Base-by-base conservation (phyloP, 2,113 vertebrate species). In the Elgaria multicarinata region DNA sequence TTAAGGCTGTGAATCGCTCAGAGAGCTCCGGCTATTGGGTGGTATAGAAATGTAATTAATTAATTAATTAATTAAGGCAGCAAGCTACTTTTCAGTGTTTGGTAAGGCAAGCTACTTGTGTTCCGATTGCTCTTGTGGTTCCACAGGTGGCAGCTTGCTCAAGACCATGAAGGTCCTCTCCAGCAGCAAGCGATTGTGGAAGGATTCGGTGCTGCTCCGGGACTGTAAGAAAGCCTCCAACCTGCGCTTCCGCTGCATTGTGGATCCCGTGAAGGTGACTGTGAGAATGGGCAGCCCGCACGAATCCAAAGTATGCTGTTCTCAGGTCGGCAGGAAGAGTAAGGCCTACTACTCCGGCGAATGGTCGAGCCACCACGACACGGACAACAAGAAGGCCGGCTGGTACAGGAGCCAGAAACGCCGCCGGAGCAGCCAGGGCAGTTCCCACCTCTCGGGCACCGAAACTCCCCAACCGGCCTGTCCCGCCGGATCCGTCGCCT, bases 381-480 rank as follows among this genome's bases (percentile, higher is more conserved):
- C 64, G 3, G 88, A 55, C 1, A 62, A 93, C 82, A 92, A 90
- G 88, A 93, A 91, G 92, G 89, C 90, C 88, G 71, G 92, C 77
- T 91, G 85, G 91, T 89, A 85, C 20, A 83, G 91, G 58, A 74
- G 53, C 87, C 94, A 86, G 4, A 79, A 85, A n/a, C 62, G 58
- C 58, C 74, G 85, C 86, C 88, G n/a, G 66, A 90, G 69, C 55
- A 90, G 93, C 50, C 94, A 90, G 88, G 91, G 80, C 90, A 93
- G 93, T 88, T 92, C 90, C 86, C 92, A 66, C 76, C 89, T 87
- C 79, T 90, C 92, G 9, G 90, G 58, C 89, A 71, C 90, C n/a
- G 92, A 94, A 90, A 93, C 91, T 72, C 74, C 94, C 85, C 88
- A 50, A 64, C 36, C 93, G 28, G 90, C 89, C 22, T 84, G 28